Evolutionary conservation across 2,113 vertebrate genomes (phyloP).

Genomic region (Perccottus glenii): DNA sequence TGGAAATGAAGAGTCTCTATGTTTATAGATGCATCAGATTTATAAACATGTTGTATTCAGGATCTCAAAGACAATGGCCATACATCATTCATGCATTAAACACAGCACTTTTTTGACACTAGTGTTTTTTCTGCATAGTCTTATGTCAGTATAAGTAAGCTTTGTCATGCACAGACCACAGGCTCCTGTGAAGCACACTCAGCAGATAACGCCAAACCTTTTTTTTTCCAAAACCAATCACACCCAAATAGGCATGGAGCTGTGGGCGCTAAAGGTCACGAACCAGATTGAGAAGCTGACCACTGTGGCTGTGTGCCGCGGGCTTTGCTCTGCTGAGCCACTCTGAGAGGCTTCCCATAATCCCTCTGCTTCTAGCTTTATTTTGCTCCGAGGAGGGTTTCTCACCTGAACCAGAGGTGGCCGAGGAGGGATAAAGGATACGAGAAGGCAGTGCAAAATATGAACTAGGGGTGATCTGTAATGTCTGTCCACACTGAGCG

Average conservation of each 20-base stretch:
- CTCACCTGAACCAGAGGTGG: constrained; percentile 58
- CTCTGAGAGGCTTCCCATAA: constrained; percentile 64
- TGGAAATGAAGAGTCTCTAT: neutral
- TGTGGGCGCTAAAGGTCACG: constrained; percentile 49
- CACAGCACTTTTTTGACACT: neutral
- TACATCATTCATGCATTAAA: neutral
- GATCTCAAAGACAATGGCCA: neutral
- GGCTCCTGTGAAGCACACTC: neutral
- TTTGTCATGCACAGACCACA: neutral
- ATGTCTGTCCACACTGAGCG: constrained; percentile 16
- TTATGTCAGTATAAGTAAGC: neutral
- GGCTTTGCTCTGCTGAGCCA: constrained; percentile 53
- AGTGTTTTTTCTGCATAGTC: neutral
- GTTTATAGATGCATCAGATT: constrained; percentile 13
- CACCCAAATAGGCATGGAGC: constrained; percentile 31
- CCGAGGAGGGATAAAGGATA: constrained; percentile 44
- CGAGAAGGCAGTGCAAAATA: constrained; percentile 25
- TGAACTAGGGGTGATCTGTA: constrained; percentile 4
- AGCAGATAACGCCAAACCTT: constrained; percentile 8
- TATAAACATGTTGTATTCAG: neutral
- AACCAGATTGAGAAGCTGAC: constrained; percentile 41
- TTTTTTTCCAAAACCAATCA: constrained; percentile 44
- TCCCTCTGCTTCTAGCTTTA: constrained; percentile 59
- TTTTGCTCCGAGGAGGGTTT: constrained; percentile 51
- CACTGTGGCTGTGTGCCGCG: constrained; percentile 32